A percentile compares a stretch with the other conserved stretches of the same genome.
Conservation (phyloP, 2,113 vertebrate genomes). For the Scomber japonicus region DNA sequence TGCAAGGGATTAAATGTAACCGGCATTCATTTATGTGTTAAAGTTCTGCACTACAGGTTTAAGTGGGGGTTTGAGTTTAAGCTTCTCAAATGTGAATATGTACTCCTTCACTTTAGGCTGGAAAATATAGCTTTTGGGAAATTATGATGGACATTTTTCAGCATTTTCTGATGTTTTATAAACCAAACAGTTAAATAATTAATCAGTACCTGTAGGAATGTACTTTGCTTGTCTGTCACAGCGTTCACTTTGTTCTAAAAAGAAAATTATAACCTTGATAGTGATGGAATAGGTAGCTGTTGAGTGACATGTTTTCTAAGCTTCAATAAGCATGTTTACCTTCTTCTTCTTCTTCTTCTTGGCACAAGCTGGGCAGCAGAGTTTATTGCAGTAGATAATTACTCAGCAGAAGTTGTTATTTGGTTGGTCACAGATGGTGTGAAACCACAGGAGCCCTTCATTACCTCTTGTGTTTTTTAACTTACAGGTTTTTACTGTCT, state of each 20-base stretch:
- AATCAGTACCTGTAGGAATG: neutral
- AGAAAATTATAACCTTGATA: neutral
- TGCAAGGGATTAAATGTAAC: too few species aligned
- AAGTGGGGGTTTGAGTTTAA: too few species aligned
- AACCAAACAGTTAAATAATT: too few species aligned
- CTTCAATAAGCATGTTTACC: neutral
- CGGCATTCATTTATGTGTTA: too few species aligned
- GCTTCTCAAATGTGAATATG: too few species aligned
- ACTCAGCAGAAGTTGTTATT: slow-evolving; percentile 33
- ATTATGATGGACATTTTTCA: too few species aligned
- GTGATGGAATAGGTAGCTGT: neutral
- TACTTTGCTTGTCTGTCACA: neutral
- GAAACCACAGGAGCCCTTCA: slow-evolving; percentile 57
- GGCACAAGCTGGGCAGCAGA: neutral
- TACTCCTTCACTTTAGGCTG: too few species aligned
- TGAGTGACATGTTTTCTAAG: neutral
- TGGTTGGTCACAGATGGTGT: slow-evolving; percentile 39
- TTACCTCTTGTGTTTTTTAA: neutral
- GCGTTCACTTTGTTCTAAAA: neutral
- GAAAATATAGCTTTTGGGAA: too few species aligned
- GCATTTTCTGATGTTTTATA: too few species aligned
- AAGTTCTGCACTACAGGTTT: too few species aligned
- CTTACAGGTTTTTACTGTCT: neutral
- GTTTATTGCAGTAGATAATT: slow-evolving; percentile 45
- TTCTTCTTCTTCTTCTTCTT: neutral